Percentiles rank a stretch among this genome's conserved stretches.
Evolutionary conservation across 2,113 vertebrate species (phyloP).

Genomic region (Numida meleagris): DNA sequence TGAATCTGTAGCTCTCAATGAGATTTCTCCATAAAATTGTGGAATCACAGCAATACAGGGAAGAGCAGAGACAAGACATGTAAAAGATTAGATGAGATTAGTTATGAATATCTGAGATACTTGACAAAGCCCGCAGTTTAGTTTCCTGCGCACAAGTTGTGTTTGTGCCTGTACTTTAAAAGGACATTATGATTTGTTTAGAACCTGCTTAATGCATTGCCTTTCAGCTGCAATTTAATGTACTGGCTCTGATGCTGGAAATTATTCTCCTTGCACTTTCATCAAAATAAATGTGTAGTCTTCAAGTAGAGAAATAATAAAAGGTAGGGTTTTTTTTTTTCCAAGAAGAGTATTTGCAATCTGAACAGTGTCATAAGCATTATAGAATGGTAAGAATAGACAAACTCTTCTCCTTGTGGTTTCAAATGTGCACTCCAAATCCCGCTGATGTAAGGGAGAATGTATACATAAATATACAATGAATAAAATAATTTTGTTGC

Average conservation of each 20-base stretch:
- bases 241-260: not conserved
- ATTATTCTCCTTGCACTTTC: not conserved
- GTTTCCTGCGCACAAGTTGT: rapidly evolving
- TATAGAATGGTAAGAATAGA: not conserved
- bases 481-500: not conserved
- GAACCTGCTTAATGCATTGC: not conserved
- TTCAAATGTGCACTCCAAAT: not conserved
- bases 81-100: not conserved
- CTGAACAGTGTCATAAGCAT: not conserved
- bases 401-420: not conserved
- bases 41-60: not conserved
- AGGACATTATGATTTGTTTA: not conserved
- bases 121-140: not conserved
- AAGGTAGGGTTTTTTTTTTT: not conserved
- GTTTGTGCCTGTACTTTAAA: not conserved
- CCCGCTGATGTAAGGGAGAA: not conserved
- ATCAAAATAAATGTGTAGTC: not conserved
- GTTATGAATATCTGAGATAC: not conserved
- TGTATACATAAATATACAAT: not conserved
- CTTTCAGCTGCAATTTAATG: not conserved
- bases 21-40: not conserved
- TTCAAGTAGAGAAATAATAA: not conserved
- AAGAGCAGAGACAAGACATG: not conserved
- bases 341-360: not conserved
- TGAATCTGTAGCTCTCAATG: not conserved